Percentiles rank a stretch among this genome's conserved stretches.
phyloP scores from a whole-genome alignment of 2,888 invertebrate genomes.

The Microctonus hyperodae region DNA sequence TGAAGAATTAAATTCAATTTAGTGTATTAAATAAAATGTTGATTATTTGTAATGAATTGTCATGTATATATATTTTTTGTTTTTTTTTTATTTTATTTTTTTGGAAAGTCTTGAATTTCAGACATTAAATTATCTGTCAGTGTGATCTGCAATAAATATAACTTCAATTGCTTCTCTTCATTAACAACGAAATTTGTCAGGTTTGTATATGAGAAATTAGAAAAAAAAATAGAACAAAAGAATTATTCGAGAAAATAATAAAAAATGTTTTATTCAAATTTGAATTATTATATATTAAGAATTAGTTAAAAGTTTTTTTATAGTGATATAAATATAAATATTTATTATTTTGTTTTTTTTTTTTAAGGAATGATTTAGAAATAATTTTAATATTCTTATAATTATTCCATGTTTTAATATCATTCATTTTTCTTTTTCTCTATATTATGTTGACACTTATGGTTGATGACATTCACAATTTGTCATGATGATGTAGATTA shows the following conservation, averaged over 20 bases:
- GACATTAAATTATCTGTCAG: conserved; percentile 5
- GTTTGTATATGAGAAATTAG: conserved; percentile 4
- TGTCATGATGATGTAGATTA: background rate
- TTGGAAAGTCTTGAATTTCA: conserved; percentile 3
- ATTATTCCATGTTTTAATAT: background rate
- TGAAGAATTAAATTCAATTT: too few species aligned
- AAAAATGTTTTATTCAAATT: background rate
- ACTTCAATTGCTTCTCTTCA: conserved; percentile 10
- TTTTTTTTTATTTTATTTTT: background rate
- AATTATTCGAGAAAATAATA: too few species aligned
- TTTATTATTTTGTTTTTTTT: too few species aligned
- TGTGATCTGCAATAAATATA: conserved; percentile 3
- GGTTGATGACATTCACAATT: background rate
- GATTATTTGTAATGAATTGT: too few species aligned
- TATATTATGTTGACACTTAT: background rate
- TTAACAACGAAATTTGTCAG: conserved; percentile 14
- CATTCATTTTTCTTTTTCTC: background rate
- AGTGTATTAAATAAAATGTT: too few species aligned
- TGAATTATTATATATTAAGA: background rate
- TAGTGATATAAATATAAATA: background rate
- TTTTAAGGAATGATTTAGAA: background rate
- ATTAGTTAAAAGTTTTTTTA: background rate
- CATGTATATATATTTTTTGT: background rate
- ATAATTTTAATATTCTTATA: background rate
- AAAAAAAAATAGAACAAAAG: background rate